Base-by-base conservation (phyloP, 2,113 vertebrate genomes). In the Rhodinocichla rosea region DNA sequence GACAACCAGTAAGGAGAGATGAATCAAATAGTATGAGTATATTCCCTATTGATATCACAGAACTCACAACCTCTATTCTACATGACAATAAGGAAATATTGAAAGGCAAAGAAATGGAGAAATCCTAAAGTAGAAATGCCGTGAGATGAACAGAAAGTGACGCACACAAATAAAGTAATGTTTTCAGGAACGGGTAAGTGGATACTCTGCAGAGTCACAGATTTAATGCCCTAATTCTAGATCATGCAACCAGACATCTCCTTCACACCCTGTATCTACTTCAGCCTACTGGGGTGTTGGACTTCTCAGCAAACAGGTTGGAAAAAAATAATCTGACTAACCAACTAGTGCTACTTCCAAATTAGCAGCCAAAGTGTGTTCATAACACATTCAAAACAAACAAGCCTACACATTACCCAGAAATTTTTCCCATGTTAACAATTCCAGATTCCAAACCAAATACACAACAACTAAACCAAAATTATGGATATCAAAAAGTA, bases 301-400 rank as follows among this genome's bases (percentile, higher is more conserved):
- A 96, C 74, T 30, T 89, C 80, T 76, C 55, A 42, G 87, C 22
- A 56, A 83, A 79, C 37, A 90, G 69, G 88, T 70, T 92, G 69
- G 40, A 64, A 76, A 93, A 94, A 96, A 60, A 70, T 60, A 79
- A 81, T 93, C 60, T 94, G 82, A 91, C 84, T 94, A 91, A 95
- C 63, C 1, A 0, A 78, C 83, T 89, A 78, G 73, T 56, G 68
- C 80, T 95, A 67, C 90, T 94, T 95, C 70, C 89, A 93, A 96
- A 96, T 92, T 92, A 96, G 93, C 92, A 96, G 90, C 88, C 8
- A 0, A 96, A 92, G 77, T 96, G 94, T 95, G 89, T 96, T 96
- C 83, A 90, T 96, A 96, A 95, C 95, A 96, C 94, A 92, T 96
- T 94, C 89, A 96, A 96, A 97, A 95, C 95, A 92, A 97, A 96